Conservation (phyloP, 2,888 invertebrate genomes). For the Ochropleura leucogaster region DNA sequence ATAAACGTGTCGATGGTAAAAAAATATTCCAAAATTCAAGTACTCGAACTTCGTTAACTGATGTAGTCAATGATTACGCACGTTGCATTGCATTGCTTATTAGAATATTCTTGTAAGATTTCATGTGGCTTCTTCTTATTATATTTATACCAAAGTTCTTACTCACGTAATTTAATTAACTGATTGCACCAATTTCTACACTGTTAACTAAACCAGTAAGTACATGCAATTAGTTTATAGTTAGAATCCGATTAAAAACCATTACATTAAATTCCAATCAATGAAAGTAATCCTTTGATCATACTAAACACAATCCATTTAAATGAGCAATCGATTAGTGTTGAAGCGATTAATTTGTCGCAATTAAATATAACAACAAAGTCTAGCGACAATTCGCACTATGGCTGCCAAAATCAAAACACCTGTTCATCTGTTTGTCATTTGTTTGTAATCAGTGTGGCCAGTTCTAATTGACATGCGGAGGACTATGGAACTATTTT, state of each 20-base stretch:
- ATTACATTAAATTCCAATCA: neutral
- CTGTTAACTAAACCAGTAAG: neutral
- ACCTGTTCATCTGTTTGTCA: constrained; percentile 46
- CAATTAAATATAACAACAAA: constrained; percentile 30
- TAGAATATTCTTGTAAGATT: neutral
- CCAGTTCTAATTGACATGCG: neutral
- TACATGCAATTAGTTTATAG: neutral
- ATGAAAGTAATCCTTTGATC: constrained; percentile 8
- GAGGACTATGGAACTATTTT: neutral
- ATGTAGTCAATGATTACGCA: neutral
- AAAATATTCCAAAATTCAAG: neutral
- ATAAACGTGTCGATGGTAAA: neutral
- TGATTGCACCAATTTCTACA: neutral
- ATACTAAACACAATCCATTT: constrained; percentile 20
- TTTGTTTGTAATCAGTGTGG: neutral
- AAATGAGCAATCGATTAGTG: constrained; percentile 5
- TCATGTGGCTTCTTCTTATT: neutral
- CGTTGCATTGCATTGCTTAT: neutral
- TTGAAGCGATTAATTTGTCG: constrained; percentile 18
- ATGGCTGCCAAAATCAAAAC: constrained; percentile 35
- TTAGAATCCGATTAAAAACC: constrained; percentile 14
- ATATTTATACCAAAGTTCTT: neutral
- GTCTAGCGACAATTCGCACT: constrained; percentile 28
- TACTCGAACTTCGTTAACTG: neutral
- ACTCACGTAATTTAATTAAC: neutral